Percentiles rank a stretch among this genome's conserved stretches.
phyloP scores from a whole-genome alignment of 53 echinoderm and acorn worm species.

The Antedon mediterranea region DNA sequence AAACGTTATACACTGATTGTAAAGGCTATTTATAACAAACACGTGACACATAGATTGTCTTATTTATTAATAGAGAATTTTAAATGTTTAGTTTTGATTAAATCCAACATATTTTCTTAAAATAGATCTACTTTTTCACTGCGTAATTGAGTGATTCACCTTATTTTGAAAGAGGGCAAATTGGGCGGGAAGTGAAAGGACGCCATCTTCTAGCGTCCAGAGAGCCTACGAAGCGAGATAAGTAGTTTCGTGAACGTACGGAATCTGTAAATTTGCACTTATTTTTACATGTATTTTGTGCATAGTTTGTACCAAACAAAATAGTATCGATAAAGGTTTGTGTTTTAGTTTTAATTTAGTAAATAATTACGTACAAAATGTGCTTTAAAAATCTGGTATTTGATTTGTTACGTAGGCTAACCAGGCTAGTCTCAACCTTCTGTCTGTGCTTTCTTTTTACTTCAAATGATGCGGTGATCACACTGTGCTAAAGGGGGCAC shows the following conservation, averaged over 20 bases:
- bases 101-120: background rate
- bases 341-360: background rate
- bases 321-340: background rate
- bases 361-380: background rate
- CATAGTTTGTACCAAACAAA: background rate
- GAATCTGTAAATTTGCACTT: background rate
- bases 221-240: background rate
- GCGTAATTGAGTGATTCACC: background rate
- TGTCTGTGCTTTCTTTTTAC: background rate
- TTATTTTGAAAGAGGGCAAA: background rate
- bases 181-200: constrained; percentile 1
- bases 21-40: no score
- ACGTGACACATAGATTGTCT: no score
- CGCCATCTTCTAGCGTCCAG: background rate
- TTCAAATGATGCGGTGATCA: background rate
- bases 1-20: no score
- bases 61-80: no score
- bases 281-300: background rate
- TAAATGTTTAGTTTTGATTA: no score
- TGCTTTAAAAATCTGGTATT: background rate
- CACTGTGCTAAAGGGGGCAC: background rate
- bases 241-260: background rate
- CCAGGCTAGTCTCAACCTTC: background rate
- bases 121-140: background rate
- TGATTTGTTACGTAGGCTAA: background rate